Conservation (phyloP, 1,140 invertebrate species). For the Drosophila malerkotliana region DNA sequence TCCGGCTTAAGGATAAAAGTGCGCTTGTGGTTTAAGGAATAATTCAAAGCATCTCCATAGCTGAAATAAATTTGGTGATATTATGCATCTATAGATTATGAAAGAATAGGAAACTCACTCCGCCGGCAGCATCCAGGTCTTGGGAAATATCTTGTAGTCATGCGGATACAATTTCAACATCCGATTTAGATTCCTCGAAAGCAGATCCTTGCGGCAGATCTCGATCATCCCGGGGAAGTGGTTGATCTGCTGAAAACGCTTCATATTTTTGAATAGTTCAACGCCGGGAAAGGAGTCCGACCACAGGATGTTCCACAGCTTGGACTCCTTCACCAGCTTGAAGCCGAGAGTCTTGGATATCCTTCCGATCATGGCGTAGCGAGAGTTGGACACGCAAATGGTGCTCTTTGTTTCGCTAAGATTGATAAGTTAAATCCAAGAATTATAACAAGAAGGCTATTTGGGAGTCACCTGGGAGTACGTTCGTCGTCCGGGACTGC, state of each 20-base stretch:
- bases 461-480: slow-evolving; percentile 30
- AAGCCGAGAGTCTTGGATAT: slow-evolving; percentile 90
- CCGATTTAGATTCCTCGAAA: slow-evolving; percentile 93
- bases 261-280: slow-evolving; percentile 94
- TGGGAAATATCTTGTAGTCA: slow-evolving; percentile 96
- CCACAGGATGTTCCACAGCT: slow-evolving; percentile 95
- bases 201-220: slow-evolving; percentile 93
- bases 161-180: slow-evolving; percentile 94
- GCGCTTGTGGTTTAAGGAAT: slow-evolving; percentile 86
- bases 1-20: slow-evolving; percentile 96
- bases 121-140: slow-evolving; percentile 96
- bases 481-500: slow-evolving; percentile 5
- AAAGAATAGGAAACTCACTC: slow-evolving; percentile 86
- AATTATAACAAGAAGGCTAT: not conserved
- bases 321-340: slow-evolving; percentile 90
- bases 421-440: not conserved
- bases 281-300: slow-evolving; percentile 92
- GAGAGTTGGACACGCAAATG: slow-evolving; percentile 90
- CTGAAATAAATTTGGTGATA: slow-evolving; percentile 12
- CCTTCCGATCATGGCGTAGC: slow-evolving; percentile 89
- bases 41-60: slow-evolving; percentile 78
- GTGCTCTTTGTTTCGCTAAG: slow-evolving; percentile 67
- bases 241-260: slow-evolving; percentile 94
- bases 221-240: slow-evolving; percentile 97
- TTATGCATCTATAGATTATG: too few species aligned